Evolutionary conservation across 2,797 vertebrate genomes (phyloP).

Genomic region (Steatocranus sp.): DNA sequence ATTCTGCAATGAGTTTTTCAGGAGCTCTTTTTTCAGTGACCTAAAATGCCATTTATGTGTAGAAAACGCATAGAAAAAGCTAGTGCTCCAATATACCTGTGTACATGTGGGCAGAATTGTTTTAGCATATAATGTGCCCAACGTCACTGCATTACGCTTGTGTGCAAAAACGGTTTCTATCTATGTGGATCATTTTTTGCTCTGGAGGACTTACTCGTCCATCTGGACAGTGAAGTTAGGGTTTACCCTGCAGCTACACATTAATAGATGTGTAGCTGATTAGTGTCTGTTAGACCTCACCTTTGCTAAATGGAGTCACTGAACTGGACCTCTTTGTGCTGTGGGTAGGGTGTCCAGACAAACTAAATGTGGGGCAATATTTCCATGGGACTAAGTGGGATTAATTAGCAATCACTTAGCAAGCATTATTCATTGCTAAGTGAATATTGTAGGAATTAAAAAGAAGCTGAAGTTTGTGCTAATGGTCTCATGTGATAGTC

Average conservation of each 20-base stretch:
- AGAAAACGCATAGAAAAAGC: not conserved
- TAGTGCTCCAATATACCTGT: not conserved
- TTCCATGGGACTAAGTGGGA: not conserved
- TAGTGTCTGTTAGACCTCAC: not conserved
- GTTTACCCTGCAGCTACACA: not conserved
- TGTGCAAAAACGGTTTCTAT: not conserved
- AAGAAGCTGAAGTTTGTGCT: not conserved
- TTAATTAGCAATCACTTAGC: not conserved
- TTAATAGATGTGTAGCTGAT: not conserved
- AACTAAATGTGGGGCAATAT: not conserved
- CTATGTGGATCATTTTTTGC: not conserved
- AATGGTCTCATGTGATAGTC: not conserved
- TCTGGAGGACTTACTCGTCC: not conserved
- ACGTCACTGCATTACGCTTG: not conserved
- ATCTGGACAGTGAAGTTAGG: not conserved
- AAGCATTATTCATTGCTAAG: not conserved
- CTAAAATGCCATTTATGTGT: not conserved
- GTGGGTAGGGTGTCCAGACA: not conserved
- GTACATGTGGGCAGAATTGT: not conserved
- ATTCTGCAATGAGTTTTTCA: fast-evolving
- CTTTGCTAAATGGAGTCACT: not conserved
- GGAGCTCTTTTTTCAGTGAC: not conserved
- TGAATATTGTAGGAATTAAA: not conserved
- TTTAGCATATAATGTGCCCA: not conserved
- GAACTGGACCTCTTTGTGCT: not conserved